phyloP scores from a whole-genome alignment of 2,113 vertebrate genomes.

The Gymnocephalus cernua region DNA sequence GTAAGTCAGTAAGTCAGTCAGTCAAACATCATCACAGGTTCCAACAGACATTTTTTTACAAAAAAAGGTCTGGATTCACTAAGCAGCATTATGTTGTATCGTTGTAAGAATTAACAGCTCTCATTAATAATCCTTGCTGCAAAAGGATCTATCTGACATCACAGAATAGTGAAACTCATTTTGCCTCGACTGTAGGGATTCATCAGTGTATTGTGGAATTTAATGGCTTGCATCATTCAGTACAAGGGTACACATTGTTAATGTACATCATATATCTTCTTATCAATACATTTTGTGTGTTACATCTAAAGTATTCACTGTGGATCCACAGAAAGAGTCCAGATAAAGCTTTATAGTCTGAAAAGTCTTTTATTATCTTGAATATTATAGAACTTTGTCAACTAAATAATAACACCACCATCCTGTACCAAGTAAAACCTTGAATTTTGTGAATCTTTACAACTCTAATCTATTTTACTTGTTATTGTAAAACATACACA shows the following conservation, averaged over 20 bases:
- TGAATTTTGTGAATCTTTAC: neutral
- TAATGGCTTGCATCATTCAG: neutral
- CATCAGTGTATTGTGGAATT: neutral
- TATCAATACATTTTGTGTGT: neutral
- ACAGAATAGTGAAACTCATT: neutral
- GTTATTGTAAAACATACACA: neutral
- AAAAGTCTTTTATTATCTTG: neutral
- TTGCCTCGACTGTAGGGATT: neutral
- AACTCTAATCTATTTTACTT: neutral
- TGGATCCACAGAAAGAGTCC: conserved; percentile 20
- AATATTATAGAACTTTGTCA: neutral
- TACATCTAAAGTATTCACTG: neutral
- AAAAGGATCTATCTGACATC: neutral
- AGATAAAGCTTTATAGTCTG: neutral
- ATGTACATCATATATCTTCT: too few relatives aligned
- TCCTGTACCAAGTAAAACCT: neutral
- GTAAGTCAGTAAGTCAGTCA: neutral
- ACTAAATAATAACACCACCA: neutral
- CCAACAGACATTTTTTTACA: neutral
- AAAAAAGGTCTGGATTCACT: neutral
- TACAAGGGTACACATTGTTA: neutral
- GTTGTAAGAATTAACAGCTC: neutral
- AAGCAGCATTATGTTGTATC: neutral
- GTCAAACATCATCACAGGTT: conserved; percentile 9
- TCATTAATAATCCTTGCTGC: neutral